Evolutionary conservation across 1,140 invertebrate genomes (phyloP).

Genomic region (Aphaenogaster rudis): DNA sequence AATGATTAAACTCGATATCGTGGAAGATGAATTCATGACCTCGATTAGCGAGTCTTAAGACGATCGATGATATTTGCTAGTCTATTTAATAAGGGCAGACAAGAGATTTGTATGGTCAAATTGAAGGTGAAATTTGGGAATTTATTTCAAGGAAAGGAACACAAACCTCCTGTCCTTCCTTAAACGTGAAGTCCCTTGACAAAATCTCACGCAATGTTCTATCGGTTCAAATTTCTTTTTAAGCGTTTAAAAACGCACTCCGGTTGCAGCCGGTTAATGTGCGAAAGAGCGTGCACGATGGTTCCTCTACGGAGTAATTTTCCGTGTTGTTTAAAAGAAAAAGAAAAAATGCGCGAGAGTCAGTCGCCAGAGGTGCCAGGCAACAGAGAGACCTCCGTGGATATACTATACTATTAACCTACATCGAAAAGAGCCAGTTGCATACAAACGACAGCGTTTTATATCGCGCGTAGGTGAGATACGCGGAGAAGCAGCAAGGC

Average conservation of each 20-base stretch:
- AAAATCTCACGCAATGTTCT: not conserved
- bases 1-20: not conserved
- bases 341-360: not conserved
- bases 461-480: not conserved
- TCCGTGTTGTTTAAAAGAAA: not conserved
- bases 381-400: not conserved
- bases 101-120: too few relatives aligned
- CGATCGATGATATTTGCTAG: not conserved
- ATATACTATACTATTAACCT: conserved; percentile 38
- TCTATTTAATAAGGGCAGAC: not conserved
- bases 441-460: not conserved
- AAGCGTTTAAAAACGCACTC: not conserved
- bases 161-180: too few relatives aligned
- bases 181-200: not conserved
- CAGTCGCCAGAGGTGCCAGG: not conserved
- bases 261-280: not conserved
- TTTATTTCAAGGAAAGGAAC: too few relatives aligned
- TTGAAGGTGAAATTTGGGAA: too few relatives aligned
- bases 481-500: not conserved
- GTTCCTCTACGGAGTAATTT: conserved; percentile 7
- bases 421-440: conserved; percentile 22
- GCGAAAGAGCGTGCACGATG: not conserved
- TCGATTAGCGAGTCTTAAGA: not conserved
- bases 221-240: not conserved
- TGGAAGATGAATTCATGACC: not conserved